phyloP scores from a whole-genome alignment of 2,113 vertebrate species.

The Gila orcuttii region DNA sequence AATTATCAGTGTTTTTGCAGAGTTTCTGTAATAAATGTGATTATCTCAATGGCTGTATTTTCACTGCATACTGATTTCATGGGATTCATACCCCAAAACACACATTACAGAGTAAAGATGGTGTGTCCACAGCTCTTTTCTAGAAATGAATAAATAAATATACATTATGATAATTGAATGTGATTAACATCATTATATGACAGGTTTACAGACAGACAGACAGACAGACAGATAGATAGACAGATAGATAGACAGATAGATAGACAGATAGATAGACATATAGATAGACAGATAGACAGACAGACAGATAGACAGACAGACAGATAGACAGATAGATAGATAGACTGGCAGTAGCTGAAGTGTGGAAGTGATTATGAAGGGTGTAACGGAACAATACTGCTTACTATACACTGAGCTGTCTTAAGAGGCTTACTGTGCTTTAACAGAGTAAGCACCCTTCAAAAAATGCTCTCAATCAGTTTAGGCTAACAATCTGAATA shows the following conservation, averaged over 20 bases:
- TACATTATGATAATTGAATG: background rate
- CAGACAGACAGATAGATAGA: background rate
- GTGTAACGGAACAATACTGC: constrained; percentile 55
- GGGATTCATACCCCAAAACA: no score
- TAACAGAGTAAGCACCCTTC: background rate
- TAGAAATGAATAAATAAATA: background rate
- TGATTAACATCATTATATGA: background rate
- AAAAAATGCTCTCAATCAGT: background rate
- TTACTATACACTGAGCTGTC: constrained; percentile 87
- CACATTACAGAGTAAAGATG: background rate
- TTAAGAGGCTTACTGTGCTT: constrained; percentile 87
- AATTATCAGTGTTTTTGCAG: background rate
- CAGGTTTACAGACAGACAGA: background rate
- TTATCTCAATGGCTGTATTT: background rate
- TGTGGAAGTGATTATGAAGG: constrained; percentile 22
- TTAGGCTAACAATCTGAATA: background rate
- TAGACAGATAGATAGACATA: no score
- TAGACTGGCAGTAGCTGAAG: background rate
- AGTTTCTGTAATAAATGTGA: background rate
- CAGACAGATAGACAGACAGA: background rate
- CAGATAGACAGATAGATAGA: no score
- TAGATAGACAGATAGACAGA: no score
- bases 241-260: background rate
- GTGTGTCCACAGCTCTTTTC: background rate
- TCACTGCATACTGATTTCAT: background rate